Evolutionary conservation across 1,140 invertebrate species (phyloP), one percentile per base, ranked within the genome.

Genomic region (Listronotus oregonensis): DNA sequence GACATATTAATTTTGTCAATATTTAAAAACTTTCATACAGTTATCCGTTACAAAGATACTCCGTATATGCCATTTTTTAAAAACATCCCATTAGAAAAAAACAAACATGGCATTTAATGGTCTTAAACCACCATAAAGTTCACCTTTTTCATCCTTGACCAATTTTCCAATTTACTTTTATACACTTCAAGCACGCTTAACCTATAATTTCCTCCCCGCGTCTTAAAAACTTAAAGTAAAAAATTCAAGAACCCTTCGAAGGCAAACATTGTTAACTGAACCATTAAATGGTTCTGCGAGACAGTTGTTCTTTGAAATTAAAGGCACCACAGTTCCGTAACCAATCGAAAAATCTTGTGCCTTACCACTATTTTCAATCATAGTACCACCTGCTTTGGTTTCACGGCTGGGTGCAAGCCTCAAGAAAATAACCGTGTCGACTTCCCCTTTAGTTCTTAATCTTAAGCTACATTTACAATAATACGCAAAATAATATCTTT

Each of bases 341-440:
- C 58, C 34, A 61, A 61, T 51, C 14, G 47, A 50, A 40, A 59
- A 61, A 61, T 61, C 58, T 51, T 61, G 58, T 61, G 58, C 58
- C 37, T 50, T 61, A 61, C 58, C 58, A 61, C 39, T 46, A 46
- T 50, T 6, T 61, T 51, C 47, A 51, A 61, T 51, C 47, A 51
- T 21, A 37, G 49, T 43, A 61, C 58, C 58, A 61, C 58, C 58
- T 61, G 58, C 58, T 51, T 15, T 11, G 58, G 58, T 61, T 61
- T 61, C 43, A 61, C 58, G 58, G 56, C 14, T 61, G 46, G 58
- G 58, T 51, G 47, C 46, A 15, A n/a, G 50, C 58, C 37, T 40
- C 50, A 51, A 51, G n/a, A 17, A 56, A 43, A 49, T 27, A 21
- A 21, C 46, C 46, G 6, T 7, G 46, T 15, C 18, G 15, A 21